Evolutionary conservation across 2,888 invertebrate species (phyloP), one percentile per base, ranked within the genome.

Genomic region (Drosophila formosana): DNA sequence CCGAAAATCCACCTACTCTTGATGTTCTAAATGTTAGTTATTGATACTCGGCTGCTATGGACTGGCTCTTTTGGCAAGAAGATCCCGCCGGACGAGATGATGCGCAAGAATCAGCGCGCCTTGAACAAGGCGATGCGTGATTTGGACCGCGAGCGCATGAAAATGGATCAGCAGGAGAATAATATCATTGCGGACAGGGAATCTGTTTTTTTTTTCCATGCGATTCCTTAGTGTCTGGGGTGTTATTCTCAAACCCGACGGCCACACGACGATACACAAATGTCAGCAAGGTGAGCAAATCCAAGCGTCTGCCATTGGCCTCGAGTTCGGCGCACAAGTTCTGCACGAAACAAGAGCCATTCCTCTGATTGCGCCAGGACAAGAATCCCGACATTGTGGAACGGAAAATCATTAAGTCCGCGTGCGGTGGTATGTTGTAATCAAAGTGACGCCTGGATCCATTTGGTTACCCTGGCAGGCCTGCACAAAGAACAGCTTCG

Each of bases 131-230:
- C 99, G 0, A 98, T 99, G 97, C 94, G 99, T 5, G 99, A 99
- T 93, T 94, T 99, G 78, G 99, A 99, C 92, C 94, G 98, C 55
- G 98, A 99, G 93, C 95, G 96, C 69, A 94, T 95, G 92, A 96
- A 98, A 91, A 98, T 99, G 98, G 99, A 99, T 92, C 97, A 98
- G 88, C 99, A 99, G 91, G 99, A 99, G 91, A 99, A 99, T 93
- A 99, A 99, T 93, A 96, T 99, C 72, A 99, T 99, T 71, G 95
- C 95, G 0, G 99, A 99, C 91, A 99, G n/a, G n/a, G n/a, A n/a
- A n/a, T 43, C 25, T 26, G 46, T n/a, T 46, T 46, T n/a, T 26
- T 3, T n/a, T n/a, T n/a, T 2, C 26, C 46, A 9, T 4, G 5
- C 8, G 3, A 9, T 9, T 30, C 7, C 41, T 18, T 18, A 3